These are phyloP conservation scores for Philonicus albiceps DNA, from an alignment of 2,888 invertebrate genomes.

Conservation along the genomic window DNA sequence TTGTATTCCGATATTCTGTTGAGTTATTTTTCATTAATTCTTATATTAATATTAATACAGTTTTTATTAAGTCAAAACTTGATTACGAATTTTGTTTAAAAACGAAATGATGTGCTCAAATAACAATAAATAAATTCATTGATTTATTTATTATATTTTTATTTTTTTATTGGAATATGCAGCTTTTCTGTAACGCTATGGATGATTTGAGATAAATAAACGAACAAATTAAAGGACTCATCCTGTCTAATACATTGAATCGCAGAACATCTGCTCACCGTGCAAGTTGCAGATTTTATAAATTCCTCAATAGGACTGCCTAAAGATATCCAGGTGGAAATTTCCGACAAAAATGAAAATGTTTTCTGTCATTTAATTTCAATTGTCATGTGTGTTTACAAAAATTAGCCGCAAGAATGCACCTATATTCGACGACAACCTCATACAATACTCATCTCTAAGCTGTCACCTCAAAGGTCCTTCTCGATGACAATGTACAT, in stretches of 20 bases:
- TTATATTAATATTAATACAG: no score
- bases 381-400: slow-evolving; percentile 41
- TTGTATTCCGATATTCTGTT: no score
- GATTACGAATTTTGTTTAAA: no score
- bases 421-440: background rate
- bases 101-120: no score
- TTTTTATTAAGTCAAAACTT: no score
- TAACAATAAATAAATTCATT: no score
- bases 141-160: no score
- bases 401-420: slow-evolving; percentile 45
- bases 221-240: background rate
- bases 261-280: background rate
- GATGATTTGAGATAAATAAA: background rate
- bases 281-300: background rate
- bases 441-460: background rate
- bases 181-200: background rate
- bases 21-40: no score
- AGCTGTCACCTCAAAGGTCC: background rate
- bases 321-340: background rate
- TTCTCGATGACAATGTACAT: background rate
- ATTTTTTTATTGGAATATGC: no score
- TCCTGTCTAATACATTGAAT: background rate
- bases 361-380: background rate
- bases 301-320: background rate
- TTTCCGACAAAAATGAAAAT: background rate